phyloP scores from a whole-genome alignment of 2,797 vertebrate genomes.

The Pangasius mekongensis region DNA sequence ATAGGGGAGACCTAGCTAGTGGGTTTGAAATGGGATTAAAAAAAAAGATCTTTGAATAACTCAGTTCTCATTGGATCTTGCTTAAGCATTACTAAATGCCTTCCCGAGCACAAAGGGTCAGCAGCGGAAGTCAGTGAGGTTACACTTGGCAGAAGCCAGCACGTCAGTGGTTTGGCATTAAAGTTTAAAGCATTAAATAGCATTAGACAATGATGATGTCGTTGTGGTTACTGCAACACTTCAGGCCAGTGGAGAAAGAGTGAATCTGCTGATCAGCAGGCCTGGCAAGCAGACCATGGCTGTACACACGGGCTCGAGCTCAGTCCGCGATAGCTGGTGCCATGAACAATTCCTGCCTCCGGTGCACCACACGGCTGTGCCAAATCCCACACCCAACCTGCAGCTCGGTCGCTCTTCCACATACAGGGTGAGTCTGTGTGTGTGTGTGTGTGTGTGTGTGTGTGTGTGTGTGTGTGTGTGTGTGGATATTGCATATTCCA shows the following conservation, averaged over 20 bases:
- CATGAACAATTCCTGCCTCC: constrained; percentile 82
- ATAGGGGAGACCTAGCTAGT: background rate
- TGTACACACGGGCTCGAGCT: constrained; percentile 80
- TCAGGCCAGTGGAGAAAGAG: constrained; percentile 94
- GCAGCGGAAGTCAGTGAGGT: background rate
- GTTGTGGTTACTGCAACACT: constrained; percentile 38
- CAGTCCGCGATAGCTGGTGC: constrained; percentile 84
- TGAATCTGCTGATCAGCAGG: constrained; percentile 89
- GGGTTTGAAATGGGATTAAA: no score
- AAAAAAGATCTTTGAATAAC: background rate
- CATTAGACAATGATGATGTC: constrained; percentile 1
- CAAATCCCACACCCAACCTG: constrained; percentile 83
- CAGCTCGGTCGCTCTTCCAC: constrained; percentile 86
- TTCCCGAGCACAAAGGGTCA: background rate
- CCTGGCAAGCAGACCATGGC: constrained; percentile 81
- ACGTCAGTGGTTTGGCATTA: constrained; percentile 4
- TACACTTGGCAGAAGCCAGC: background rate
- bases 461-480: background rate
- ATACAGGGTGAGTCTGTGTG: constrained; percentile 83
- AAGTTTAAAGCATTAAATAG: constrained; percentile 32
- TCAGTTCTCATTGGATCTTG: background rate
- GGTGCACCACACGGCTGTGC: constrained; percentile 75
- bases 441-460: background rate
- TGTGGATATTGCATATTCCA: background rate
- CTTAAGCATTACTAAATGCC: background rate